Evolutionary conservation across 2,797 vertebrate genomes (phyloP).

Genomic region (Paguma larvata): DNA sequence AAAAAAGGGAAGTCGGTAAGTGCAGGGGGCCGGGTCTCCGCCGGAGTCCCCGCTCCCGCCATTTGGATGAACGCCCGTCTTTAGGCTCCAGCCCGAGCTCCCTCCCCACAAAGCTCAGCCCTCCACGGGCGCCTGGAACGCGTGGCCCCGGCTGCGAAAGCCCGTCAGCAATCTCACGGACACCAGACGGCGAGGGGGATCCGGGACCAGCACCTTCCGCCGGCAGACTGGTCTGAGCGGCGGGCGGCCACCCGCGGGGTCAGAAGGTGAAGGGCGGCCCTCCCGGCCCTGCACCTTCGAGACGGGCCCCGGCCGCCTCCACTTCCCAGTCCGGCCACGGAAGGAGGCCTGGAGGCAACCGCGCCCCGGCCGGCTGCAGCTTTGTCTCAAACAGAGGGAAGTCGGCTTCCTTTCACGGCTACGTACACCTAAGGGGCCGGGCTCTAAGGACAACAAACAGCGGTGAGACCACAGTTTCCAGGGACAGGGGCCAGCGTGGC

Average conservation of each 20-base stretch:
- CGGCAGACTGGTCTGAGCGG: too few relatives aligned
- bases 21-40: too few relatives aligned
- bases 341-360: too few relatives aligned
- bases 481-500: not conserved
- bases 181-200: not conserved
- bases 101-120: not conserved
- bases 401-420: not conserved
- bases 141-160: not conserved
- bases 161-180: too few relatives aligned
- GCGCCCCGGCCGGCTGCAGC: too few relatives aligned
- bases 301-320: too few relatives aligned
- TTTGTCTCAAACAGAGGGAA: not conserved
- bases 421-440: not conserved
- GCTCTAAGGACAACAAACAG: not conserved
- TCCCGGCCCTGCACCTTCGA: not conserved
- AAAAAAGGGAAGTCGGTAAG: too few relatives aligned
- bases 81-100: not conserved
- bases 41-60: not conserved
- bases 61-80: rapidly evolving
- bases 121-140: not conserved
- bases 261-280: too few relatives aligned
- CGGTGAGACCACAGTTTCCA: not conserved
- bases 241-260: not conserved
- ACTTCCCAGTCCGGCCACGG: rapidly evolving
- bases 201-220: not conserved